Evolutionary conservation across 2,113 vertebrate species (phyloP), one percentile per base, ranked within the genome.

Genomic region (Typhlomys cinereus): DNA sequence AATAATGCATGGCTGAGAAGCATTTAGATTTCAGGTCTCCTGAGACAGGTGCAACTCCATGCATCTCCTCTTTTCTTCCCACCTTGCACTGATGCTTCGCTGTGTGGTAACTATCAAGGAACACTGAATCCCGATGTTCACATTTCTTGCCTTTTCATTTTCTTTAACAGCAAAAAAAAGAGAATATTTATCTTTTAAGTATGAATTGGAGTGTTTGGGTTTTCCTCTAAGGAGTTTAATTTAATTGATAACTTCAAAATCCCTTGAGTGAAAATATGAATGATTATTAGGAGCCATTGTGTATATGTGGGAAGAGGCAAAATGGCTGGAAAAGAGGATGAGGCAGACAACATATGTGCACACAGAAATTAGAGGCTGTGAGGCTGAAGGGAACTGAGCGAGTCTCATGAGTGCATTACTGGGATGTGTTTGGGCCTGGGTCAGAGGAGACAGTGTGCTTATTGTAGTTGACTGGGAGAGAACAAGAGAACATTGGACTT

Each of bases 211-310:
- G 23, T 85, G 15, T 78, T 52, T 59, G 57, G 36, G 54, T 78
- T 89, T 85, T 39, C 34, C 85, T 41, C 79, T 23, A 69, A 82
- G 52, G 70, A 91, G 90, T 67, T 82, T 82, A 92, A 93, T 94
- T 89, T 84, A 91, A 95, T 95, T 93, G 96, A 95, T 95, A 90
- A 92, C 75, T 83, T 80, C 69, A 88, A 85, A 92, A 92, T 88
- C 79, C 62, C 46, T 90, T 75, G 66, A 50, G 79, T 64, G 41
- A 88, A 89, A 87, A 82, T 79, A 86, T 46, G 27, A 39, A 75
- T 23, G 59, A 64, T 94, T 94, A 82, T 79, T 87, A 91, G 25
- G 85, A 90, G 52, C 20, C 64, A 88, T 3, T 20, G 50, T 76
- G 7, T 69, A 34, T 29, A 3, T 66, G 31, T 15, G 12, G 34